A percentile compares a stretch with the other conserved stretches of the same genome.
phyloP scores from a whole-genome alignment of 1,140 invertebrate genomes.

The Amphibalanus amphitrite region DNA sequence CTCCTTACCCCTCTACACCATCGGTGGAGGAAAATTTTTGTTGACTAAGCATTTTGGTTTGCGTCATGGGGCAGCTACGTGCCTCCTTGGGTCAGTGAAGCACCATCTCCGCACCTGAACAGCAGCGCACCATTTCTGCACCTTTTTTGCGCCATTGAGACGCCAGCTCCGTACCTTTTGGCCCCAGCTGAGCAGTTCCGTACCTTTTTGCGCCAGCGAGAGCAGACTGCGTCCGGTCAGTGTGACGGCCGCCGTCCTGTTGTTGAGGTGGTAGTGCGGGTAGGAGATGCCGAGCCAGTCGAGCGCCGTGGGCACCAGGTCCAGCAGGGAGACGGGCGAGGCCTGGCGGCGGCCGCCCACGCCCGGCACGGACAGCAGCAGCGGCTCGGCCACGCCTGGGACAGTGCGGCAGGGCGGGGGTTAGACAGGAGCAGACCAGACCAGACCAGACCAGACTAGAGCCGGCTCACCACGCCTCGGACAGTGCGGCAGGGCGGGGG shows the following conservation, averaged over 20 bases:
- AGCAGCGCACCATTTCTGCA: neutral
- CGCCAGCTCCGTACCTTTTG: neutral
- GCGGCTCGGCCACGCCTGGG: conserved; percentile 53
- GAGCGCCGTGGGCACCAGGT: conserved; percentile 65
- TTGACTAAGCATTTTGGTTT: too few relatives aligned
- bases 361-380: conserved; percentile 47
- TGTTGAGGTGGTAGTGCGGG: conserved; percentile 25
- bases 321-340: conserved; percentile 44
- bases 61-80: too few relatives aligned
- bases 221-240: conserved; percentile 58
- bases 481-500: too few relatives aligned
- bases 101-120: too few relatives aligned
- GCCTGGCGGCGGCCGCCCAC: conserved; percentile 40
- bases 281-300: conserved; percentile 55
- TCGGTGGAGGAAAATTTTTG: too few relatives aligned
- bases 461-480: too few relatives aligned
- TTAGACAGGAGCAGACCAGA: too few relatives aligned
- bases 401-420: too few relatives aligned
- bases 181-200: neutral
- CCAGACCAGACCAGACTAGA: too few relatives aligned
- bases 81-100: too few relatives aligned
- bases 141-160: too few relatives aligned
- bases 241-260: conserved; percentile 21
- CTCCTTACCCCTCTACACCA: too few relatives aligned
- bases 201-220: conserved; percentile 29